Percentiles rank a stretch among this genome's conserved stretches.
Conservation (phyloP, 1,140 invertebrate species). For the Limonius californicus region DNA sequence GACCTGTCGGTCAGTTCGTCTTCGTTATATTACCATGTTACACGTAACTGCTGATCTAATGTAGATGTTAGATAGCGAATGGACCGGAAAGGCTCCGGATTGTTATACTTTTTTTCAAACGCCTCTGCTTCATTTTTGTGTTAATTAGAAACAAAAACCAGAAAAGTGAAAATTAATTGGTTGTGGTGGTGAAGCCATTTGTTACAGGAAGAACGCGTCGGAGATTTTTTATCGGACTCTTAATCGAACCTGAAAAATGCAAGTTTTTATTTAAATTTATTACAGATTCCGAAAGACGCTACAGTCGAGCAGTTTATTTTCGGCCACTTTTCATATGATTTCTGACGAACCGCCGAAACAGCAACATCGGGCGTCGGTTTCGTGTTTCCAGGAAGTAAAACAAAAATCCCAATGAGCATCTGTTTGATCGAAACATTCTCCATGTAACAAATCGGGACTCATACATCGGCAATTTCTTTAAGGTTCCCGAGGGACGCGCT, state of each 20-base stretch:
- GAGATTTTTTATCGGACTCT: no score
- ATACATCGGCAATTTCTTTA: constrained; percentile 48
- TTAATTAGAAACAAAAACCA: no score
- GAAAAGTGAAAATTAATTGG: no score
- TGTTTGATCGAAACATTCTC: constrained; percentile 32
- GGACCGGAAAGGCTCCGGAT: background rate
- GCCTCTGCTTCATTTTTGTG: no score
- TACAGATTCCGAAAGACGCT: background rate
- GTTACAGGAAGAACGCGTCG: no score
- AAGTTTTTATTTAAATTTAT: no score
- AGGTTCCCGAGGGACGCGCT: constrained; percentile 39
- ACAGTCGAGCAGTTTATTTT: no score
- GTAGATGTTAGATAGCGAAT: background rate
- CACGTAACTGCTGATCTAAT: constrained; percentile 35
- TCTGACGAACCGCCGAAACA: no score
- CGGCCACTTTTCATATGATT: no score
- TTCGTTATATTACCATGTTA: constrained; percentile 19
- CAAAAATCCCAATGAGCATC: constrained; percentile 21
- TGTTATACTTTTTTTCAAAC: no score
- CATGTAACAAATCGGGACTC: constrained; percentile 45
- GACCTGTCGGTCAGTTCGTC: constrained; percentile 33
- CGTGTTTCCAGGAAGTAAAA: background rate
- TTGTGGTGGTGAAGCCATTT: no score
- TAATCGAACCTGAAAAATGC: no score
- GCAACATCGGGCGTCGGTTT: background rate